A percentile compares a stretch with the other conserved stretches of the same genome.
Conservation (phyloP, 2,797 vertebrate genomes). For the Clarias pachynema region DNA sequence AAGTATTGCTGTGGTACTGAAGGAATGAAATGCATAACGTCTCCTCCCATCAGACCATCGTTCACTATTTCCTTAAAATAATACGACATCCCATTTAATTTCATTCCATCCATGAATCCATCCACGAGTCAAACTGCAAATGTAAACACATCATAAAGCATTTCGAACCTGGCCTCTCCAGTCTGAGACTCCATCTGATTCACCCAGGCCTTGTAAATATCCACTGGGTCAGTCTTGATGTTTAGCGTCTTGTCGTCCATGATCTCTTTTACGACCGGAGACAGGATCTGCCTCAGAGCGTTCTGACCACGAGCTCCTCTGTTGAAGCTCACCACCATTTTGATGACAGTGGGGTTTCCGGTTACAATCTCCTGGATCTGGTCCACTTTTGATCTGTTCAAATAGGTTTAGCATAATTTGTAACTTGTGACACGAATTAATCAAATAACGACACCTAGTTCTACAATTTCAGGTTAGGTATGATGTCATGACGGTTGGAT, state of each 20-base stretch:
- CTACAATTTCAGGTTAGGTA: neutral
- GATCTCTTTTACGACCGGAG: conserved; percentile 95
- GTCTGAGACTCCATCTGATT: conserved; percentile 99
- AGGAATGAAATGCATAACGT: no score
- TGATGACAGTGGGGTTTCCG: conserved; percentile 96
- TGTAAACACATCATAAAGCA: neutral
- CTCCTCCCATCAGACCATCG: neutral
- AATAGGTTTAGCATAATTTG: neutral
- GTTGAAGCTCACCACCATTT: conserved; percentile 99
- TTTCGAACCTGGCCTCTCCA: conserved; percentile 90
- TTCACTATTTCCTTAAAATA: no score
- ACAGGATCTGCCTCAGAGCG: conserved; percentile 91
- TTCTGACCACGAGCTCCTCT: conserved; percentile 93
- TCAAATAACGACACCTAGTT: neutral
- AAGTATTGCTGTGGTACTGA: neutral
- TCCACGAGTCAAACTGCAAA: neutral
- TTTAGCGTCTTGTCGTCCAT: conserved; percentile 96
- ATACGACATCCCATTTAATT: neutral
- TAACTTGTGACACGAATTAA: neutral
- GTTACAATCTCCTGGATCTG: conserved; percentile 98
- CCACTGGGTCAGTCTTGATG: conserved; percentile 97
- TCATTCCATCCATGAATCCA: neutral
- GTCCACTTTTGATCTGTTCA: conserved; percentile 91
- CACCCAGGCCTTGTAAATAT: conserved; percentile 98
- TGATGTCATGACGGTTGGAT: neutral